Conservation (phyloP, 2,113 vertebrate species). For the Aldabrachelys gigantea region DNA sequence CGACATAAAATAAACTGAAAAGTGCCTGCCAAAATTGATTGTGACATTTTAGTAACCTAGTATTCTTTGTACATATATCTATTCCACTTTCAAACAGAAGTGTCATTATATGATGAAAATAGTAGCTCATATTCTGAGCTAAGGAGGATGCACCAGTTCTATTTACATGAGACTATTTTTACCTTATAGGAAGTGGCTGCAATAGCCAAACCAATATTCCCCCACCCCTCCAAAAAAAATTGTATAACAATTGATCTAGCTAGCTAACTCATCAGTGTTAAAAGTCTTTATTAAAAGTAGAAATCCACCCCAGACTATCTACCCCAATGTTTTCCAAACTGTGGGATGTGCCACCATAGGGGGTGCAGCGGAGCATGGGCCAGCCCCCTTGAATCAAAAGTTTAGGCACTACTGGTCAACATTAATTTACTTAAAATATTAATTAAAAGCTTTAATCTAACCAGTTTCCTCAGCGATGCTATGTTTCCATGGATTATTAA, state of each 20-base stretch:
- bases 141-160: not conserved
- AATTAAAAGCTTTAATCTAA: not conserved
- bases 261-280: not conserved
- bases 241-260: not conserved
- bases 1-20: not conserved
- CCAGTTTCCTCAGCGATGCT: not conserved
- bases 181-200: not conserved
- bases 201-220: fast-evolving
- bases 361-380: too few species aligned
- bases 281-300: not conserved
- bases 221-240: not conserved
- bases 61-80: not conserved
- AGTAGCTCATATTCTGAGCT: not conserved
- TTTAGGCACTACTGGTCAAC: too few species aligned
- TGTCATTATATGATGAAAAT: not conserved
- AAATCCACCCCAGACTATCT: not conserved
- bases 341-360: too few species aligned
- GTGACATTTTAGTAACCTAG: not conserved
- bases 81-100: not conserved
- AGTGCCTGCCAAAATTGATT: not conserved
- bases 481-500: not conserved
- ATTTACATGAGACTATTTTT: not conserved
- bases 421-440: not conserved
- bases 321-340: too few species aligned
- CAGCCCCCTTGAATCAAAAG: too few species aligned